A percentile compares a stretch with the other conserved stretches of the same genome.
Evolutionary conservation across 2,888 invertebrate genomes (phyloP).

Genomic region (Pseudanteris insignis): DNA sequence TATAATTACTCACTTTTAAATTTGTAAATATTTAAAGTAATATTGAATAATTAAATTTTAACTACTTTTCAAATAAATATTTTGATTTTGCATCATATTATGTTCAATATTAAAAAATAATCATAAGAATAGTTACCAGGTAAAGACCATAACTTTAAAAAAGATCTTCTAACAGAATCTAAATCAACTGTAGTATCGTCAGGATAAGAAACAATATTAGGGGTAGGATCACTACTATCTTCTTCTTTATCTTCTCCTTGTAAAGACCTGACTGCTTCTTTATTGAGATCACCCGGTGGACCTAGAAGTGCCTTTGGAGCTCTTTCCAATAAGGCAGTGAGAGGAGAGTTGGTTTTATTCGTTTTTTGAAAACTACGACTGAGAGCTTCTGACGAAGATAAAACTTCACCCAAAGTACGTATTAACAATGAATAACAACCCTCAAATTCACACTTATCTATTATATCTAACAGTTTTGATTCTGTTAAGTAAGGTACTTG

Average conservation of each 20-base stretch:
- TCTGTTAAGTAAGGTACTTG: constrained; percentile 76
- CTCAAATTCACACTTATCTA: constrained; percentile 77
- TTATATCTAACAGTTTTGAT: constrained; percentile 76
- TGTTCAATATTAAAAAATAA: no score
- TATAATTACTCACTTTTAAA: no score
- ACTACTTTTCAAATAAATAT: no score
- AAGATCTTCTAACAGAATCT: constrained; percentile 76
- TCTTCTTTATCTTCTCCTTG: constrained; percentile 90
- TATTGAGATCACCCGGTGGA: constrained; percentile 71
- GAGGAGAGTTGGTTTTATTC: constrained; percentile 65
- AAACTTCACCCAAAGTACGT: constrained; percentile 81
- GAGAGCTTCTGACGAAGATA: constrained; percentile 74
- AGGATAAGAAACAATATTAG: constrained; percentile 57
- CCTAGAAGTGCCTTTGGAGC: constrained; percentile 65
- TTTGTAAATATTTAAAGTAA: constrained; percentile 2
- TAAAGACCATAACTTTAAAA: constrained; percentile 68
- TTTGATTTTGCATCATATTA: neutral
- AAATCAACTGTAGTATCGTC: constrained; percentile 73
- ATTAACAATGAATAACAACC: constrained; percentile 78
- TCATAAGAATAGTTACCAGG: constrained; percentile 56
- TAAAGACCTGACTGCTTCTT: constrained; percentile 77
- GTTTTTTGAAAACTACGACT: constrained; percentile 76
- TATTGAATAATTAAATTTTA: no score
- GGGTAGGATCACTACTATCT: constrained; percentile 73
- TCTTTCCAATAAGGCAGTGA: constrained; percentile 69